Evolutionary conservation across 2,888 invertebrate genomes (phyloP).

Genomic region (Phymatocera aterrima): DNA sequence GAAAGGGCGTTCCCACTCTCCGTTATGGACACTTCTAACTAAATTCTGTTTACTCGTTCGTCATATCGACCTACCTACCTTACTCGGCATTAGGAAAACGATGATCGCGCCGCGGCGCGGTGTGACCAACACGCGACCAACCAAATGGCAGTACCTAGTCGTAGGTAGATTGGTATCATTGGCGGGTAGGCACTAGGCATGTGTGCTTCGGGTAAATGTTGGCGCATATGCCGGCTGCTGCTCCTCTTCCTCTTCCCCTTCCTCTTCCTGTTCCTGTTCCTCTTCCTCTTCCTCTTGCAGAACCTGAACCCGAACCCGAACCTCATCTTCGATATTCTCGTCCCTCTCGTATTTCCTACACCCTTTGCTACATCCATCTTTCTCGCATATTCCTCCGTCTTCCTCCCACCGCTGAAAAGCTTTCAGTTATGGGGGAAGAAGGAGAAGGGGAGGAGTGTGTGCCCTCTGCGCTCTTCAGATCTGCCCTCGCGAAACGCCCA

Average conservation of each 20-base stretch:
- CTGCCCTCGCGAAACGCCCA: constrained; percentile 21
- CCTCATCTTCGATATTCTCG: constrained; percentile 16
- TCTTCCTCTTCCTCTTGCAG: not conserved
- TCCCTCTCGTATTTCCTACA: too few relatives aligned
- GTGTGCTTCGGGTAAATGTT: constrained; percentile 24
- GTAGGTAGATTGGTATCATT: constrained; percentile 8
- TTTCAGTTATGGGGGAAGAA: constrained; percentile 4
- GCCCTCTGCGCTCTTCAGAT: not conserved
- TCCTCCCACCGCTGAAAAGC: not conserved
- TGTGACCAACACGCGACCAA: not conserved
- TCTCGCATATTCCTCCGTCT: not conserved
- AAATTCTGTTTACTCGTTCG: constrained; percentile 16
- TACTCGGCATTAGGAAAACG: too few relatives aligned
- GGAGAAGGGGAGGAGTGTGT: too few relatives aligned
- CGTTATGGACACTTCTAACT: not conserved
- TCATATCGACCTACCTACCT: too few relatives aligned
- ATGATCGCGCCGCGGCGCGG: not conserved
- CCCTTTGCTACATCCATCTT: not conserved
- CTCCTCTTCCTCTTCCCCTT: not conserved
- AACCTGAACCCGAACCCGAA: too few relatives aligned
- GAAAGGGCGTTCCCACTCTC: too few relatives aligned
- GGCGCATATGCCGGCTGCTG: constrained; percentile 13
- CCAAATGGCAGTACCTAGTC: not conserved
- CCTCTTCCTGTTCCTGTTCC: not conserved
- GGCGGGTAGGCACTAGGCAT: too few relatives aligned